A percentile compares a stretch with the other conserved stretches of the same genome.
phyloP scores from a whole-genome alignment of 2,888 invertebrate species.

The Agrotis exclamationis region DNA sequence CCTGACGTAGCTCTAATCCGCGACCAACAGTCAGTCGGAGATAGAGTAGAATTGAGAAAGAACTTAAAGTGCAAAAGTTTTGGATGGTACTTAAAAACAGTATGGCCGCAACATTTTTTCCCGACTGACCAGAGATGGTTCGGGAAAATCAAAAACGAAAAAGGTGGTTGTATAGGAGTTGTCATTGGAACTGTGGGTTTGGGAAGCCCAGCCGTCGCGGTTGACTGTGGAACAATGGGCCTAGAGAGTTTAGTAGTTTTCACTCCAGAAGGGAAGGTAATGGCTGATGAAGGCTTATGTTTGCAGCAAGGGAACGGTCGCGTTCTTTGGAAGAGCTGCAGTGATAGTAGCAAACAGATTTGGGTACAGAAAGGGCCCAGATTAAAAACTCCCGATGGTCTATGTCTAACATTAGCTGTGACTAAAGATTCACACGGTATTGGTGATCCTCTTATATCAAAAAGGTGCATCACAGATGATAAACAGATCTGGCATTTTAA shows the following conservation, averaged over 20 bases:
- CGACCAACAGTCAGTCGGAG: conserved; percentile 92
- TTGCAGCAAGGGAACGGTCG: conserved; percentile 93
- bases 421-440: conserved; percentile 74
- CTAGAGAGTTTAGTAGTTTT: conserved; percentile 94
- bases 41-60: conserved; percentile 93
- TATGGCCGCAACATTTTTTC: conserved; percentile 99
- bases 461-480: conserved; percentile 89
- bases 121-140: conserved; percentile 97
- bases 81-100: conserved; percentile 97
- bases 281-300: conserved; percentile 97
- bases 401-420: conserved; percentile 80
- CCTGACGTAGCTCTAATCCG: conserved; percentile 92
- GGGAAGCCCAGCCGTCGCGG: conserved; percentile 93
- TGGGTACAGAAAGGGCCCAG: conserved; percentile 92
- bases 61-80: conserved; percentile 96
- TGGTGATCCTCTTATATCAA: conserved; percentile 89
- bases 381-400: conserved; percentile 78
- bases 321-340: conserved; percentile 94
- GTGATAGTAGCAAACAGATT: conserved; percentile 92
- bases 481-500: conserved; percentile 94
- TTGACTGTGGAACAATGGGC: conserved; percentile 92
- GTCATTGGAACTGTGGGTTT: conserved; percentile 92
- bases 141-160: conserved; percentile 94
- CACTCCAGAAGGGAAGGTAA: conserved; percentile 93
- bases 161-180: conserved; percentile 83